Conservation (phyloP, 2,797 vertebrate genomes). For the Lacerta viridis region DNA sequence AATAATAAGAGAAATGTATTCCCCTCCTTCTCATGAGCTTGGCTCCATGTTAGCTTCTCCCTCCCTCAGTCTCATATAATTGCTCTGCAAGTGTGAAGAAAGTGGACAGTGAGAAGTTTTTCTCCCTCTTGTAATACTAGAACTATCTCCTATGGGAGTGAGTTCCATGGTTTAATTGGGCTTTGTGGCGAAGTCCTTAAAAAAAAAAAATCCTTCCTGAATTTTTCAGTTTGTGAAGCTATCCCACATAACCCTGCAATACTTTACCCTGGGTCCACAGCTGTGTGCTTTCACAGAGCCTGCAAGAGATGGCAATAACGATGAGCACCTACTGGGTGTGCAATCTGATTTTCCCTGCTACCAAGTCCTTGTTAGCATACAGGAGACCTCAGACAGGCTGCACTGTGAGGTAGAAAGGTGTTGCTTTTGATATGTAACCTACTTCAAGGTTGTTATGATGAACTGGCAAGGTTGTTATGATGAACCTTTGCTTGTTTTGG, state of each 20-base stretch:
- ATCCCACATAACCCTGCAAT: not conserved
- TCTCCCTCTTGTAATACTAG: too few species aligned
- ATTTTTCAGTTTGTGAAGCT: too few species aligned
- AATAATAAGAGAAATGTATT: too few species aligned
- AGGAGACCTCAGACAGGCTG: not conserved
- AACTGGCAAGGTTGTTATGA: not conserved
- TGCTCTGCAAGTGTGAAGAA: too few species aligned
- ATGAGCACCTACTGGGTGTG: not conserved
- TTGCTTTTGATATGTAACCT: not conserved
- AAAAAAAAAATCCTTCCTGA: too few species aligned
- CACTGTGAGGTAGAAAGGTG: not conserved
- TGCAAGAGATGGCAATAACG: not conserved
- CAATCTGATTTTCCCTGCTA: not conserved
- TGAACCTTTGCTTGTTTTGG: conserved; percentile 37
- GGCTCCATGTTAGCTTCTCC: too few species aligned
- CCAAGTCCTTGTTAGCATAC: not conserved
- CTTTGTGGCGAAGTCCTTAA: too few species aligned
- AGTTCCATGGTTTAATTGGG: too few species aligned
- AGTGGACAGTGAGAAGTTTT: too few species aligned
- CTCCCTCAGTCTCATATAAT: too few species aligned
- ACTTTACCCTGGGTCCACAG: not conserved
- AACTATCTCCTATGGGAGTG: too few species aligned
- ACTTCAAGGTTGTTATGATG: conserved; percentile 14
- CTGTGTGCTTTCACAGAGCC: not conserved
- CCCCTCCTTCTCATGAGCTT: too few species aligned